phyloP scores from a whole-genome alignment of 2,113 vertebrate species.

The Canis aureus region DNA sequence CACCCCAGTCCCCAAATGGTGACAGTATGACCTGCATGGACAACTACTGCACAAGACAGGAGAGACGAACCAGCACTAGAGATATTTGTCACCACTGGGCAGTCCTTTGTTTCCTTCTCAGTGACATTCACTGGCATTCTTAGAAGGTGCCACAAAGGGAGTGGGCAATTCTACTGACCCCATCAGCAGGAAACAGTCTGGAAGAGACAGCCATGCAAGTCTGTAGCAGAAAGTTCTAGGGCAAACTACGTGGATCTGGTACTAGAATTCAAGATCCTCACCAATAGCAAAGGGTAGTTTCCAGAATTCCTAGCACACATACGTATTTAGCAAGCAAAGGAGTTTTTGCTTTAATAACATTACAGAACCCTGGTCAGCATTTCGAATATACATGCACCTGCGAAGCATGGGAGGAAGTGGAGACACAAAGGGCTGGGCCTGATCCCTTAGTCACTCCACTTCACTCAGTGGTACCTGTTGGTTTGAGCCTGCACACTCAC shows the following conservation, averaged over 20 bases:
- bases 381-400: background rate
- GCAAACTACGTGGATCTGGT: background rate
- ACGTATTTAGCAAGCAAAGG: background rate
- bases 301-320: background rate
- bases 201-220: background rate
- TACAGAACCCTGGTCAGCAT: background rate
- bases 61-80: background rate
- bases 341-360: background rate
- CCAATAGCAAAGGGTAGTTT: background rate
- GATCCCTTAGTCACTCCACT: background rate
- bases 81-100: background rate
- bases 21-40: background rate
- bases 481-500: background rate
- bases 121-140: background rate
- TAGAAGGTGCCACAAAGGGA: conserved; percentile 69
- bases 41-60: background rate
- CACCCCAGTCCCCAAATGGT: background rate
- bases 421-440: fast-evolving
- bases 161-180: conserved; percentile 41
- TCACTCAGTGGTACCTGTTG: fast-evolving
- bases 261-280: background rate
- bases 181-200: conserved; percentile 36
- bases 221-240: background rate
- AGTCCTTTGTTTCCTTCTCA: conserved; percentile 11
- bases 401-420: background rate